Base-by-base conservation (phyloP, 2,888 invertebrate genomes). In the Tenthredo livida region DNA sequence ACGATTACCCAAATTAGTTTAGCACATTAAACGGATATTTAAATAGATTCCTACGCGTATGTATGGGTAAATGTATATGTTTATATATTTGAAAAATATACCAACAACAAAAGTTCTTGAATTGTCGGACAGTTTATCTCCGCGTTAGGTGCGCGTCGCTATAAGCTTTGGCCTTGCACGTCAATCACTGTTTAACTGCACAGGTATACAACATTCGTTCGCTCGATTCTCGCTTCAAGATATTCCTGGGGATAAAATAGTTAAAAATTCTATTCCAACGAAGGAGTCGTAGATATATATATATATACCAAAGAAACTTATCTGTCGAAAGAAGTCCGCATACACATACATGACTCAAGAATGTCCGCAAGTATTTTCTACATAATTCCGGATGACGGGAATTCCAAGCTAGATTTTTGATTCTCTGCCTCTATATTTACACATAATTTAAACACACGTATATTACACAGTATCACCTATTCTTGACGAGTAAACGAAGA, bases 181-280 rank as follows among this genome's bases (percentile, higher is more conserved):
- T 80, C 80, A 80, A 80, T 80, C 61, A 80, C 65, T 40, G 61
- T 37, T 80, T 58, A 80, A 61, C 40, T 65, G 54, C 54, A 54
- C 77, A 33, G 77, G 54, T 73, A 73, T 29, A 29, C 43, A 77
- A 33, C 77, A 77, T 77, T 77, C 54, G 77, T 29, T 54, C 17
- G 58, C 50, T 80, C 80, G 80, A 61, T 61, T 80, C 80, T 77
- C 54, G 77, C 77, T 77, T 17, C 47, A 9, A 77, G 47, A 50
- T 77, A 77, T 77, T 77, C 77, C 33, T 17, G 54, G 54, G 54
- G 50, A 77, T 77, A 77, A 54, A 77, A 77, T 77, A 21, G 50
- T 54, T 29, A 77, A 50, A 54, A 77, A 50, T 77, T 29, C 50
- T 77, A 40, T 50, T 29, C 33, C 50, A n/a, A 77, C 29, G 29